A percentile compares a stretch with the other conserved stretches of the same genome.
Evolutionary conservation across 2,113 vertebrate species (phyloP).

Genomic region (Taurulus bubalis): DNA sequence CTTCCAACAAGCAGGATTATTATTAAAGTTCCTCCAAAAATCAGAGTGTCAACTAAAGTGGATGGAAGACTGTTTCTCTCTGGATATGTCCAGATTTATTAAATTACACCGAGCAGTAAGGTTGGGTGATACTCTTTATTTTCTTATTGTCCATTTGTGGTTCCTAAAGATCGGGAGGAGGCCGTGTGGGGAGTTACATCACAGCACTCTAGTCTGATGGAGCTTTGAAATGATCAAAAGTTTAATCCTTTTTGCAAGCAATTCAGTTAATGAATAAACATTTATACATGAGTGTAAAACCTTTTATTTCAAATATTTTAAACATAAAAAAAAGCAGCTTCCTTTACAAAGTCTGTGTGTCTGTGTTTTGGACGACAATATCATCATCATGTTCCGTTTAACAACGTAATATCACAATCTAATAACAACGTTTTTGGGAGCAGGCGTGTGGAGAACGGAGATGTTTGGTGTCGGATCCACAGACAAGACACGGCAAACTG

Average conservation of each 20-base stretch:
- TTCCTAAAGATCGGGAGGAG: not conserved
- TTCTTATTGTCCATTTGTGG: not conserved
- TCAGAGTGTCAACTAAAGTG: not conserved
- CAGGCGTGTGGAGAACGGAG: not conserved
- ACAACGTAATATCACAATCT: not conserved
- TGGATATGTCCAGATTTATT: not conserved
- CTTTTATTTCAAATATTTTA: not conserved
- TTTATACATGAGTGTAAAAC: not conserved
- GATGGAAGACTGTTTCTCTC: not conserved
- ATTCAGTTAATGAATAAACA: not conserved
- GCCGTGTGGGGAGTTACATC: no score
- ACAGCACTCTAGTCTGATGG: not conserved
- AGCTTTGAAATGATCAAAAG: not conserved
- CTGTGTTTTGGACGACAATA: not conserved
- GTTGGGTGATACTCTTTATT: not conserved
- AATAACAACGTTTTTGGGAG: not conserved
- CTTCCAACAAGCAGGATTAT: conserved; percentile 1
- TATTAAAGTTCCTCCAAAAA: not conserved
- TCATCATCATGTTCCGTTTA: not conserved
- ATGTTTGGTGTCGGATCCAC: not conserved
- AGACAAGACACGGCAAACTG: not conserved
- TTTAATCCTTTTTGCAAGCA: not conserved
- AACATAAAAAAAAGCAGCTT: not conserved
- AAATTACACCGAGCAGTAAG: not conserved
- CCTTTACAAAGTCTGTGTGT: not conserved